These are phyloP conservation scores for Rotaria sp. DNA, from an alignment of 2,888 invertebrate genomes.

Conservation along the genomic window DNA sequence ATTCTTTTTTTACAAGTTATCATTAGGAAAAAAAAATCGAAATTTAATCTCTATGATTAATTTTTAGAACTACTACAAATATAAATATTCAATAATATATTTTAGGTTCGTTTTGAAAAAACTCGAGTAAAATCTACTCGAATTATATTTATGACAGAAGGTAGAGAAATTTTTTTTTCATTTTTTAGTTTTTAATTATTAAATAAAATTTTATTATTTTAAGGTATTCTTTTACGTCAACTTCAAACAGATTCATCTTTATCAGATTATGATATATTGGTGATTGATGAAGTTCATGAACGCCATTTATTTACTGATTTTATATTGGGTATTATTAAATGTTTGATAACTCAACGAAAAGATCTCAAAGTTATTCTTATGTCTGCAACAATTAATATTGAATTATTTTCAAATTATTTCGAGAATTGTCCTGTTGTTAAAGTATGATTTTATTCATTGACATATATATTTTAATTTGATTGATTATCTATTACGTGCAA, in stretches of 20 bases:
- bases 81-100: constrained; percentile 19
- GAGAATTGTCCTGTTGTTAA: constrained; percentile 75
- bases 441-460: neutral
- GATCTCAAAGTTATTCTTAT: constrained; percentile 79
- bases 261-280: constrained; percentile 75
- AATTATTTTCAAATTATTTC: constrained; percentile 84
- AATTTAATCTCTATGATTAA: too few species aligned
- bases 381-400: constrained; percentile 96
- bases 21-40: too few species aligned
- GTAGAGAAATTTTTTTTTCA: constrained; percentile 60
- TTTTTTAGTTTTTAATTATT: neutral
- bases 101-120: constrained; percentile 72
- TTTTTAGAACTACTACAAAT: too few species aligned
- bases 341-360: constrained; percentile 69
- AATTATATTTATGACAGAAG: constrained; percentile 88
- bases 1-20: too few species aligned
- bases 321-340: constrained; percentile 83
- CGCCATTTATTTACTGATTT: constrained; percentile 76
- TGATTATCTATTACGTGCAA: neutral
- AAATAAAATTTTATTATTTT: neutral
- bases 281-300: constrained; percentile 91
- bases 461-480: neutral
- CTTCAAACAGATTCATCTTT: constrained; percentile 72
- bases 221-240: constrained; percentile 60
- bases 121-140: constrained; percentile 76